Percentiles rank a stretch among this genome's conserved stretches.
phyloP scores from a whole-genome alignment of 2,888 invertebrate genomes.

The Cinara cedri region DNA sequence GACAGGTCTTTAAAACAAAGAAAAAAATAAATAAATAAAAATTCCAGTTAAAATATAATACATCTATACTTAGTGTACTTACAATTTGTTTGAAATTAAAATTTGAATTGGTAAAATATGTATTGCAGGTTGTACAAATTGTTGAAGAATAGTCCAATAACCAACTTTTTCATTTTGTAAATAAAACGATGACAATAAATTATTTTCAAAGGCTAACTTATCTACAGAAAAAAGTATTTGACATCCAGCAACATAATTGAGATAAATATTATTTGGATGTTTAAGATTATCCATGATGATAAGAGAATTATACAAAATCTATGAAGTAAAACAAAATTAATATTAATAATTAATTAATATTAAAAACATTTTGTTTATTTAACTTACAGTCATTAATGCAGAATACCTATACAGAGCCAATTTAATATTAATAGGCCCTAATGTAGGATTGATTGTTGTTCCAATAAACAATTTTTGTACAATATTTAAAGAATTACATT shows the following conservation, averaged over 20 bases:
- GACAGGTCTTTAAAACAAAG: constrained; percentile 26
- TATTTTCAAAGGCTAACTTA: constrained; percentile 31
- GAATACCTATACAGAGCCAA: constrained; percentile 43
- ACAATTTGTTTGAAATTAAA: constrained; percentile 29
- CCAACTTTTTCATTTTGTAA: constrained; percentile 44
- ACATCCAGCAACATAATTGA: constrained; percentile 26
- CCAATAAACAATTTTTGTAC: constrained; percentile 29
- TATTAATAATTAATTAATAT: background rate
- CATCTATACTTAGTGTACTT: constrained; percentile 31
- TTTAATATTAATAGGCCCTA: constrained; percentile 41
- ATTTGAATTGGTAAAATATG: constrained; percentile 44
- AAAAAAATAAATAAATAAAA: background rate
- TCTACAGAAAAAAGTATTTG: constrained; percentile 42
- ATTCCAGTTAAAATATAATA: background rate
- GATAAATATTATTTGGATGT: constrained; percentile 19
- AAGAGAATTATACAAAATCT: constrained; percentile 44
- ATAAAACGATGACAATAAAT: constrained; percentile 33
- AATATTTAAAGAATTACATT: background rate
- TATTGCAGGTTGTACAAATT: constrained; percentile 36
- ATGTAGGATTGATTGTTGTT: constrained; percentile 18
- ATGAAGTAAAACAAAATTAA: background rate
- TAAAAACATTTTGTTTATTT: background rate
- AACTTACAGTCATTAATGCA: constrained; percentile 43
- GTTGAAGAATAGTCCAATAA: constrained; percentile 42
- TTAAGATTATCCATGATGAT: constrained; percentile 23